Base-by-base conservation (phyloP, 2,113 vertebrate genomes). In the Pyrgilauda ruficollis region DNA sequence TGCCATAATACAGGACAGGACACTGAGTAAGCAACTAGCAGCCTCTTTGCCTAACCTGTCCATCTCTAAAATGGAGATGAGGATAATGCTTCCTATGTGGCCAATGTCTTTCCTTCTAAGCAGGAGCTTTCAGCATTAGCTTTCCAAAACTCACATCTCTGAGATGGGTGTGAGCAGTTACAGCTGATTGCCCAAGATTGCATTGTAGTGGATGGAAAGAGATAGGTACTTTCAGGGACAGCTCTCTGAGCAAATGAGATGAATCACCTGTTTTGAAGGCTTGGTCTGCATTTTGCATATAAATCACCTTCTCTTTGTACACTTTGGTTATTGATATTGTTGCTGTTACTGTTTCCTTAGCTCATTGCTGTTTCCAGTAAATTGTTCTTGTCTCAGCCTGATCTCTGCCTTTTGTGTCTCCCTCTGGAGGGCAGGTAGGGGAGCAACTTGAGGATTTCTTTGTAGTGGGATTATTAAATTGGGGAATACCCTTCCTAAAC, bases 391-490 rank as follows among this genome's bases (percentile, higher is more conserved):
- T 27, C 62, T 68, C 41, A 35, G 3, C 17, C 41, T 47, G 21
- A 35, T 16, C 24, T 55, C 9, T 35, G 24, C 30, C 8, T 55
- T 55, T 55, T 55, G 6, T 55, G 17, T 62, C 47, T 41, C 11
- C 30, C 10, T 0, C 6, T 2, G 2, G 5, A 47, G 12, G 22
- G 13, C 2, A 3, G 21, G 12, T 17, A 61, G 39, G 7, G 14
- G 10, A n/a, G 14, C 23, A 53, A 4, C 1, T 41, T 35, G 26
- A 41, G 21, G 10, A 18, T 69, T 62, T 53, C 24, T 31, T 41
- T 35, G 28, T 22, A 27, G 55, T 47, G 30, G 12, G 17, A 31
- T 21, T 47, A 53, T 59, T 53, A n/a, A 53, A 53, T 2, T 21
- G 24, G 16, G 14, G 11, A n/a, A 61, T 46, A 41, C 4, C 5